Base-by-base conservation (phyloP, 2,797 vertebrate genomes). In the Eospalax fontanierii region DNA sequence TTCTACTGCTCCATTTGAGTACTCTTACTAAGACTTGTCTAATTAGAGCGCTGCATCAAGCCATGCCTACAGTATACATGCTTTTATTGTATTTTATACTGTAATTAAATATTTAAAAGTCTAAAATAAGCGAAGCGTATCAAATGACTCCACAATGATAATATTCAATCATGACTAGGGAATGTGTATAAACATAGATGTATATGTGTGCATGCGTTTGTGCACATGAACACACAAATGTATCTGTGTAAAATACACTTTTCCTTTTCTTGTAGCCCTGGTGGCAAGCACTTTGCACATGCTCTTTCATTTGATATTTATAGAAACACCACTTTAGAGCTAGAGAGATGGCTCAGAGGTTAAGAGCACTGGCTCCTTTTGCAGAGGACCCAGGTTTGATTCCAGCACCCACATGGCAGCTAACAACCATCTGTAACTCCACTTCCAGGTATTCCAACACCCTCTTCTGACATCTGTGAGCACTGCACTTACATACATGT, bases 241-340 rank as follows among this genome's bases (percentile, higher is more conserved):
- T 14, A 33, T 70, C 16, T 35, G n/a, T 2, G 68, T 28, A 28
- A 59, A 75, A 50, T 85, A 35, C 73, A n/a, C 21, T 79, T 83
- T 83, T 71, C 50, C 65, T 87, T 88, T 11, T 74, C 46, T 18
- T 35, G 6, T 85, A 79, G 18, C 35, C n/a, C 79, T 12, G 24
- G 16, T 43, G 73, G 40, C 38, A 87, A 68, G 4, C 18, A 84
- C 21, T 82, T 85, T 35, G 89, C 3, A 50, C 7, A 19, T 46
- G 16, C 40, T 79, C 61, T 85, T 38, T 87, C 30, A 87, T 33
- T 80, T 59, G 46, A 92, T 50, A 35, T 50, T 89, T 65, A 85
- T 4, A 94, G 73, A 76, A 14, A 46, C 50, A 3, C 28, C 10
- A 40, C 79, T 91, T 93, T 76, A 54, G 46, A 11, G 46, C 6